phyloP scores from a whole-genome alignment of 2,888 invertebrate species.

The Acrocera orbiculus region DNA sequence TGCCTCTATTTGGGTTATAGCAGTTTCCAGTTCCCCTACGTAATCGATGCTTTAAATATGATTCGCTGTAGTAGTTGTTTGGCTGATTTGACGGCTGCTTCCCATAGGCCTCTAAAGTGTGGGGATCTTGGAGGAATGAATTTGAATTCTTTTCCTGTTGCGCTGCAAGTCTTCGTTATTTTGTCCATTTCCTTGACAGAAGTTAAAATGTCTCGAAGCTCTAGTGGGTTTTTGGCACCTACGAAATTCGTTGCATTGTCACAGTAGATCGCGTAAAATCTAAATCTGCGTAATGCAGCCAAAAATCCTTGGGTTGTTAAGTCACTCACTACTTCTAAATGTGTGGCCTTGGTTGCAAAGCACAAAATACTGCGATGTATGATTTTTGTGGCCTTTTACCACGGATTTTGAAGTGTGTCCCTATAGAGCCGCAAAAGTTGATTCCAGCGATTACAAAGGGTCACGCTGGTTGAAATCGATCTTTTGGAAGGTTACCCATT shows the following conservation, averaged over 20 bases:
- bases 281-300: constrained; percentile 9
- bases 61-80: neutral
- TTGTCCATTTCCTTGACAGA: neutral
- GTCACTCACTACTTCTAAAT: constrained; percentile 9
- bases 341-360: constrained; percentile 10
- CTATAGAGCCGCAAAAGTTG: constrained; percentile 8
- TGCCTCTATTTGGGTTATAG: neutral
- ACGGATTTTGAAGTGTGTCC: constrained; percentile 3
- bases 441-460: constrained; percentile 8
- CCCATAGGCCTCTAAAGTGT: no score
- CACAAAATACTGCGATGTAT: constrained; percentile 11
- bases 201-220: no score
- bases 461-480: constrained; percentile 6
- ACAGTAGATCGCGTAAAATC: constrained; percentile 5
- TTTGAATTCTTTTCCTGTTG: neutral
- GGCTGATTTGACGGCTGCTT: neutral
- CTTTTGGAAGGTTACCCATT: constrained; percentile 16
- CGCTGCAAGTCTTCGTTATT: neutral
- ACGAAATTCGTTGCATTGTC: constrained; percentile 6
- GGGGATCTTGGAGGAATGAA: neutral
- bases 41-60: neutral
- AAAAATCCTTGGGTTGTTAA: constrained; percentile 7
- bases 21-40: neutral
- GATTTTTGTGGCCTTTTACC: constrained; percentile 7
- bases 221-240: constrained; percentile 3